Percentiles rank a stretch among this genome's conserved stretches.
Conservation (phyloP, 2,888 invertebrate species). For the Polymixis lichenea region DNA sequence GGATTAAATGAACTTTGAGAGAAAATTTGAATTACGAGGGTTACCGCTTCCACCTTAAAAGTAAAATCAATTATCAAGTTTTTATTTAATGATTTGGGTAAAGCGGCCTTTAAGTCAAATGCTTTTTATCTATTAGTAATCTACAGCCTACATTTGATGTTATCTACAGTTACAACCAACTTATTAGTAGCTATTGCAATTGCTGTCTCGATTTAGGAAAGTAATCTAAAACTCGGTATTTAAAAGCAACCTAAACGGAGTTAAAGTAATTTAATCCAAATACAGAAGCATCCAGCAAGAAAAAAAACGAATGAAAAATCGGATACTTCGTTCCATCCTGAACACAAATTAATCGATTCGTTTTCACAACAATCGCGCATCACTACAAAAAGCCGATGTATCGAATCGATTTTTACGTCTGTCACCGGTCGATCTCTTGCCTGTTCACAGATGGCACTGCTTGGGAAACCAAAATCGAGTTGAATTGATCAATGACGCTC, state of each 20-base stretch:
- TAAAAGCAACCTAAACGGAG: constrained; percentile 18
- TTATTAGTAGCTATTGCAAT: background rate
- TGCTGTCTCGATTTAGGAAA: background rate
- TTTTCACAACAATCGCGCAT: constrained; percentile 71
- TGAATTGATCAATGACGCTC: constrained; percentile 72
- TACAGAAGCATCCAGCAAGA: constrained; percentile 28
- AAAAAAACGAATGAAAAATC: constrained; percentile 61
- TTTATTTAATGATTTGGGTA: background rate
- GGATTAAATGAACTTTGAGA: no score
- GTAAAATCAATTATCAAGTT: background rate
- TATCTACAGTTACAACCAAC: no score
- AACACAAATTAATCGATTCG: constrained; percentile 70
- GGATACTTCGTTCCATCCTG: constrained; percentile 65
- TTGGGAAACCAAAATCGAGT: constrained; percentile 72
- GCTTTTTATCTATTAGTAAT: no score
- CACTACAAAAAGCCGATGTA: constrained; percentile 80
- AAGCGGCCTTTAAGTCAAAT: background rate
- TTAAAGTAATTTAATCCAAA: constrained; percentile 47
- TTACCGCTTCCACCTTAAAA: no score
- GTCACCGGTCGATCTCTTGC: constrained; percentile 79
- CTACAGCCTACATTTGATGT: no score
- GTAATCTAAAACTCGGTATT: background rate
- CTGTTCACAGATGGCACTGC: constrained; percentile 84
- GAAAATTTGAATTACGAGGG: no score
- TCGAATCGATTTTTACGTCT: constrained; percentile 83